These are phyloP conservation scores for Ostrea edulis DNA, from an alignment of 1,140 invertebrate genomes.

Conservation along the genomic window DNA sequence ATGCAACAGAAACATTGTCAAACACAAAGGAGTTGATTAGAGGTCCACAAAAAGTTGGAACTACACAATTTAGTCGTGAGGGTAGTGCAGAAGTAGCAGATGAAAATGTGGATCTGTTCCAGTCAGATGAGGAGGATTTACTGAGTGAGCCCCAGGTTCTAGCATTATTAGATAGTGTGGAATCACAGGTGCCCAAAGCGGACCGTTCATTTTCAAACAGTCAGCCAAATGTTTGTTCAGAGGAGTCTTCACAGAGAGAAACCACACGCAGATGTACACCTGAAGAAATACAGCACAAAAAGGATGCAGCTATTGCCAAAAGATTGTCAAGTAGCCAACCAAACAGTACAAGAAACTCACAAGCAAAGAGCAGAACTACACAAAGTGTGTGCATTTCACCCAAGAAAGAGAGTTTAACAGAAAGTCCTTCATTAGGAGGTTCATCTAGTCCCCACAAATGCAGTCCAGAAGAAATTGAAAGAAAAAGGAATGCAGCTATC, in stretches of 20 bases:
- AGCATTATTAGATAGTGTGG: slow-evolving; percentile 43
- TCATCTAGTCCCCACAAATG: background rate
- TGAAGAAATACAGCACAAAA: background rate
- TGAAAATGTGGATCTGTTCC: slow-evolving; percentile 58
- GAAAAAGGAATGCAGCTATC: background rate
- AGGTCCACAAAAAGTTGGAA: background rate
- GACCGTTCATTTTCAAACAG: background rate
- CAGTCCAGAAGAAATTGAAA: slow-evolving; percentile 5
- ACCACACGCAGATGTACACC: background rate
- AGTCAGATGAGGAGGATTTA: slow-evolving; percentile 63
- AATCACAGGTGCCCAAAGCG: background rate
- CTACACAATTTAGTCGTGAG: background rate
- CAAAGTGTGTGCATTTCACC: background rate
- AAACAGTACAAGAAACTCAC: background rate
- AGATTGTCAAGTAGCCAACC: background rate
- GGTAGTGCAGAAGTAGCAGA: background rate
- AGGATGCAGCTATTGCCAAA: background rate
- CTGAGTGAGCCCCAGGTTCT: slow-evolving; percentile 67
- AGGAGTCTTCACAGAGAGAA: background rate
- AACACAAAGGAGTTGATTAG: background rate
- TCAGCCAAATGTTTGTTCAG: background rate
- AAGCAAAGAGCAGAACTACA: background rate
- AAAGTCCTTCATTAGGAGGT: background rate
- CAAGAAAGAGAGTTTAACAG: background rate
- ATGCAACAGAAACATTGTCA: background rate